Percentiles rank a stretch among this genome's conserved stretches.
Evolutionary conservation across 2,888 invertebrate genomes (phyloP).

Genomic region (Trisateles emortualis): DNA sequence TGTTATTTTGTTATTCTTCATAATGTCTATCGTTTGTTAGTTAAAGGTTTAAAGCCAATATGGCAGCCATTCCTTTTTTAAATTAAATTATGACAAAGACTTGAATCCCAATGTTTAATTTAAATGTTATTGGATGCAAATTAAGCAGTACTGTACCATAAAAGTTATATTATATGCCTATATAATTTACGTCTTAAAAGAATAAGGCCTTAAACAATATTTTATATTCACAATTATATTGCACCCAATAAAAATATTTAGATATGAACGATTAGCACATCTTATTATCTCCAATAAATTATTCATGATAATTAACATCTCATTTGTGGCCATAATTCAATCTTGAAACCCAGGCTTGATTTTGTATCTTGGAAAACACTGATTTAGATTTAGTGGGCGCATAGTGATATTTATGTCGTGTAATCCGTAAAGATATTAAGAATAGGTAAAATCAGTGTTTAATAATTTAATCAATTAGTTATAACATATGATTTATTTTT

Average conservation of each 20-base stretch:
- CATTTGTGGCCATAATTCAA: conserved; percentile 12
- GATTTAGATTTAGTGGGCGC: conserved; percentile 8
- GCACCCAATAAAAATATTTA: conserved; percentile 41
- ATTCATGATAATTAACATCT: conserved; percentile 18
- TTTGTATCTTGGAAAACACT: conserved; percentile 6
- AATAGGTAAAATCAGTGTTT: too few species aligned
- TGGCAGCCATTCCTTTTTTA: background rate
- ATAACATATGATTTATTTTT: too few species aligned
- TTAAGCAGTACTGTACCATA: conserved; percentile 18
- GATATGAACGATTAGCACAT: conserved; percentile 22
- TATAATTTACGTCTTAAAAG: conserved; percentile 19
- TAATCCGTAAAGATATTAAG: too few species aligned
- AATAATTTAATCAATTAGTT: too few species aligned
- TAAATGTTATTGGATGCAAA: conserved; percentile 9
- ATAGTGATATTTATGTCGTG: background rate
- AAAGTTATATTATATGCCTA: too few species aligned
- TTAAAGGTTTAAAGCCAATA: background rate
- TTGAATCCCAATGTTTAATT: too few species aligned
- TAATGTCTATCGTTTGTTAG: conserved; percentile 14
- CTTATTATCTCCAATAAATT: conserved; percentile 23
- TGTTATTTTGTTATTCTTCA: conserved; percentile 34
- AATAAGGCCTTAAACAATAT: conserved; percentile 19
- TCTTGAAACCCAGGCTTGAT: conserved; percentile 7
- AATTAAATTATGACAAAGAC: background rate
- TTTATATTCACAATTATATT: conserved; percentile 29